Evolutionary conservation across 2,797 vertebrate species (phyloP).

Genomic region (Stomatorhinus walkeri): DNA sequence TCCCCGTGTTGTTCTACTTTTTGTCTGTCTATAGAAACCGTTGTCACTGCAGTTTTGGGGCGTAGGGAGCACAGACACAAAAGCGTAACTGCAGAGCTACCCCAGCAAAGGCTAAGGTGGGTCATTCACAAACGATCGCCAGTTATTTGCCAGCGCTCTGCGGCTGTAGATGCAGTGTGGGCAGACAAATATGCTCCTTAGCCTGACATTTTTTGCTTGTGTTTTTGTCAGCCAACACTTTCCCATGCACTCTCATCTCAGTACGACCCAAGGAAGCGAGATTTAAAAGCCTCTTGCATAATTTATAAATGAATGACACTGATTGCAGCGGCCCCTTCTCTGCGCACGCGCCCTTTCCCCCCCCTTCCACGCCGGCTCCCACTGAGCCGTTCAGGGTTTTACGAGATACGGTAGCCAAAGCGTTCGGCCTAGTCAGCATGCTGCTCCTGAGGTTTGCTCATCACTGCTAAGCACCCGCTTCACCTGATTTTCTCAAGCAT

Average conservation of each 20-base stretch:
- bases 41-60: background rate
- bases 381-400: background rate
- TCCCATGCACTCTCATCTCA: background rate
- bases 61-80: background rate
- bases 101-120: background rate
- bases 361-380: too few relatives aligned
- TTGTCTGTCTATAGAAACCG: background rate
- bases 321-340: background rate
- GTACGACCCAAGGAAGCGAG: background rate
- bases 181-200: background rate
- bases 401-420: background rate
- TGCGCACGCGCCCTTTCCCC: background rate
- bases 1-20: background rate
- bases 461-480: background rate
- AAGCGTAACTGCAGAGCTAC: background rate
- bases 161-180: background rate
- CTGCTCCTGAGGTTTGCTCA: background rate
- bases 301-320: slow-evolving; percentile 4
- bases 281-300: slow-evolving; percentile 10
- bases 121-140: background rate
- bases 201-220: background rate
- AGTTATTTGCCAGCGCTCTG: background rate
- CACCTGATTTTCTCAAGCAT: background rate
- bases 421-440: background rate
- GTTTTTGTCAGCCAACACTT: background rate